Conservation (phyloP, 2,888 invertebrate genomes). For the Macrostomum cliftonense region DNA sequence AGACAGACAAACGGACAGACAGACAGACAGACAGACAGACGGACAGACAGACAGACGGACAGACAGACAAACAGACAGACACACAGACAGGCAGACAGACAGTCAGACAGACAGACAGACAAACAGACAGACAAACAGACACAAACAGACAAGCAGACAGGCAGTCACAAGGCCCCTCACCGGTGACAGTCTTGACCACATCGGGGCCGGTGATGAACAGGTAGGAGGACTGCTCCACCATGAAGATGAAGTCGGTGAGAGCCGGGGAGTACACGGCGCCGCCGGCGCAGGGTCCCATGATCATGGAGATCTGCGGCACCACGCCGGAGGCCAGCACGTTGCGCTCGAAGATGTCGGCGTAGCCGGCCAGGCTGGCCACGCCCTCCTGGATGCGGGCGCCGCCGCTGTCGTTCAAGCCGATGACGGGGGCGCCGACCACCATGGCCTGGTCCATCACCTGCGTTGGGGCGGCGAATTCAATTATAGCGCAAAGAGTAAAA, state of each 20-base stretch:
- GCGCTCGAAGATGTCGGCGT: slow-evolving; percentile 50
- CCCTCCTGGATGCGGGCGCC: slow-evolving; percentile 54
- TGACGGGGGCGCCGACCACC: slow-evolving; percentile 48
- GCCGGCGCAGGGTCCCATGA: slow-evolving; percentile 53
- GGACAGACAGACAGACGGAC: too few species aligned
- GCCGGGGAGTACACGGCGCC: slow-evolving; percentile 53
- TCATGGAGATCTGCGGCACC: slow-evolving; percentile 49
- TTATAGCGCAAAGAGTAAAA: too few species aligned
- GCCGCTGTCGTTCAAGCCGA: slow-evolving; percentile 51
- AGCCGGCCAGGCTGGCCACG: slow-evolving; percentile 50
- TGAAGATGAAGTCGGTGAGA: slow-evolving; percentile 51
- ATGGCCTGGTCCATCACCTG: slow-evolving; percentile 51
- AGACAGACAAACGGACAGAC: too few species aligned
- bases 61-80: too few species aligned
- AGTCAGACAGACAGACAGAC: too few species aligned
- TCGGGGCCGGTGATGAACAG: slow-evolving; percentile 53
- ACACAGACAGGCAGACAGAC: too few species aligned
- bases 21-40: too few species aligned
- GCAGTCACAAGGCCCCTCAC: too few species aligned
- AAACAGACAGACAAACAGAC: too few species aligned
- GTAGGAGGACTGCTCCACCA: slow-evolving; percentile 50
- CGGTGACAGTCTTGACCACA: slow-evolving; percentile 51
- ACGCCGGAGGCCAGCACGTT: slow-evolving; percentile 51
- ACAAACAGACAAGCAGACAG: slow-evolving; percentile 18
- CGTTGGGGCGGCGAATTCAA: too few species aligned